Evolutionary conservation across 64 coral and sea anemone species (phyloP).

Genomic region (Montipora efflorescens): DNA sequence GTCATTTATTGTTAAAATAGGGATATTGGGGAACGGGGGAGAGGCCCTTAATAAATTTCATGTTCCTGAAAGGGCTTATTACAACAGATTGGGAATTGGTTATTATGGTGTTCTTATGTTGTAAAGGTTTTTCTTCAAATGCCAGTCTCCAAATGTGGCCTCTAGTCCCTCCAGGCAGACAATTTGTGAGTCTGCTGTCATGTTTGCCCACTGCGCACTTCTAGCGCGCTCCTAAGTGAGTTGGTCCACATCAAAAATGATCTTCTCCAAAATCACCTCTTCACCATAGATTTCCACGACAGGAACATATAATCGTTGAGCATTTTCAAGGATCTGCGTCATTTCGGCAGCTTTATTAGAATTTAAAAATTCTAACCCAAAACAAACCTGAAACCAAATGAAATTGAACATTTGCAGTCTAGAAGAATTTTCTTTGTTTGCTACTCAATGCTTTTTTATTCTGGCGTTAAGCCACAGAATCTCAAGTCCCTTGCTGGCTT

Average conservation of each 20-base stretch:
- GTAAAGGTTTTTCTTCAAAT: constrained; percentile 9
- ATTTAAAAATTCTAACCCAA: constrained; percentile 44
- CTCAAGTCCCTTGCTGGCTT: no score
- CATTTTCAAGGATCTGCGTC: constrained; percentile 39
- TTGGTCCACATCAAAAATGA: constrained; percentile 38
- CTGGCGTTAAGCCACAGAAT: no score
- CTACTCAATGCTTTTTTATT: no score
- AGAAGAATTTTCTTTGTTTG: no score
- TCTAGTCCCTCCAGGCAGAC: constrained; percentile 30
- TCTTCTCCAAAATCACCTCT: neutral
- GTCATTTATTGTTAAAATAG: no score
- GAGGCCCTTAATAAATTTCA: no score
- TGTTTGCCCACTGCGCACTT: constrained; percentile 30
- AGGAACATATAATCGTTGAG: constrained; percentile 26
- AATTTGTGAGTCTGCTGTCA: constrained; percentile 6
- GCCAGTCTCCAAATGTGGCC: constrained; percentile 64
- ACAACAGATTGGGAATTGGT: no score
- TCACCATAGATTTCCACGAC: neutral
- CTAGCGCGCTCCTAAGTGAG: constrained; percentile 37
- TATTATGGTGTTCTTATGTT: no score
- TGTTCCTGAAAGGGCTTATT: no score
- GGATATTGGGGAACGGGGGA: no score
- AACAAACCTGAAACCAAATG: no score
- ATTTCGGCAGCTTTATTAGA: constrained; percentile 62
- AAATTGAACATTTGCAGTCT: no score